A percentile compares a stretch with the other conserved stretches of the same genome.
These are phyloP conservation scores for Geopemphigus sp. DNA, from an alignment of 1,140 invertebrate genomes.

Conservation along the genomic window DNA sequence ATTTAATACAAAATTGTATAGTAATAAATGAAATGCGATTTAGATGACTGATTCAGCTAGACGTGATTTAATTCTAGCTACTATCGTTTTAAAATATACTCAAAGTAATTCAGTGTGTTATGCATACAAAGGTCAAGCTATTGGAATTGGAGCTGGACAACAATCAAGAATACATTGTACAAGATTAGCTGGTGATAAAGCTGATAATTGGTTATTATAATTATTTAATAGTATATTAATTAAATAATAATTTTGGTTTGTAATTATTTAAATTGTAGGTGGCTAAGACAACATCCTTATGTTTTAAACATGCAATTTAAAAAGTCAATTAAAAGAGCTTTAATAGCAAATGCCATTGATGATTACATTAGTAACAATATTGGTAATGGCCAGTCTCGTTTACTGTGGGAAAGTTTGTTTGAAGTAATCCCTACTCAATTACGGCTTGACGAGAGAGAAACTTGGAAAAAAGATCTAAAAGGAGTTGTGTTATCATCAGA, in stretches of 20 bases:
- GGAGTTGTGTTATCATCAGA: constrained; percentile 94
- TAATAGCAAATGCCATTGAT: constrained; percentile 94
- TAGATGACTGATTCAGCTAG: constrained; percentile 72
- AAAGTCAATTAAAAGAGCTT: constrained; percentile 82
- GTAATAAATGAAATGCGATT: constrained; percentile 50
- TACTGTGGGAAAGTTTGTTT: constrained; percentile 68
- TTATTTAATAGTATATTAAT: constrained; percentile 9
- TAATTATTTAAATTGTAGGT: constrained; percentile 56
- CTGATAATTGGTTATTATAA: constrained; percentile 81
- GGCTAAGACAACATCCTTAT: constrained; percentile 89
- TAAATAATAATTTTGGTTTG: constrained; percentile 21
- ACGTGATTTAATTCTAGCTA: constrained; percentile 91
- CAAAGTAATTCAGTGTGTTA: constrained; percentile 97
- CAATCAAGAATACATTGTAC: constrained; percentile 98
- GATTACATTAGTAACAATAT: constrained; percentile 89
- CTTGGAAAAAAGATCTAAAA: constrained; percentile 78
- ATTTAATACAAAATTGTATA: neutral
- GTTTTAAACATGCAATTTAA: constrained; percentile 86
- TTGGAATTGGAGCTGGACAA: constrained; percentile 96
- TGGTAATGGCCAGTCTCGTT: constrained; percentile 60
- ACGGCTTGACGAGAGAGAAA: constrained; percentile 68
- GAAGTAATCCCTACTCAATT: constrained; percentile 70
- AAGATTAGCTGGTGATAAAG: constrained; percentile 92
- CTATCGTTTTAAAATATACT: constrained; percentile 95
- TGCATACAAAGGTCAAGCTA: constrained; percentile 86